Base-by-base conservation (phyloP, 2,797 vertebrate species). In the Periparus ater region DNA sequence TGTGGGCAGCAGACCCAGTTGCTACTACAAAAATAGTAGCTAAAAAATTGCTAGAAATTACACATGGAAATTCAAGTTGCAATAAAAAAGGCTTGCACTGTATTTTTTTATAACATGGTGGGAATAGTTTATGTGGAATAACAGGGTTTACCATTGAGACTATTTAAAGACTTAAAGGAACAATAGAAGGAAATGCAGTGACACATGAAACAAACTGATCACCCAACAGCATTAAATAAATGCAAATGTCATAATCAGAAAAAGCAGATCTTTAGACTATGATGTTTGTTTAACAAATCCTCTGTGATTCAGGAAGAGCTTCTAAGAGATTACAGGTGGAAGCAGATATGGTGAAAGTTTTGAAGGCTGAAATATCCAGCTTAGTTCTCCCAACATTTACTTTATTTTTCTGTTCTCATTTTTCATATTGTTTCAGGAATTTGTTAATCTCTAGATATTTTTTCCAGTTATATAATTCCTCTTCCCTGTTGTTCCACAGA, bases 41-140 rank as follows among this genome's bases (percentile, higher is more conserved):
- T 48, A n/a, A 29, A 57, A 27, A 67, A 67, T 94, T 91, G 51
- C 93, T 97, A 71, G 71, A 76, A 94, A 95, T 96, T 96, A 71
- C 60, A 57, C 54, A 21, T 66, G 73, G 90, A 83, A 53, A 89
- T 96, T 88, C 88, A 94, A 96, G 57, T 77, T 91, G 70, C 77
- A 85, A 55, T 93, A 91, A 90, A 94, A 89, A 85, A 77, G 42
- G 13, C 57, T 92, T 87, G 54, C 44, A 22, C 38, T 91, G 60
- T 83, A 78, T 80, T 95, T 88, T 71, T 80, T 85, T 76, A 17
- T 87, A 91, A 44, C 20, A 34, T 3, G 2, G 17, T 1, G 16
- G 18, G 63, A 86, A 71, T 81, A 84, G 55, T 86, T 95, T 76
- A 57, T 85, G 65, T 53, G 71, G 66, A 79, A 34, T 63, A 82